Conservation (phyloP, 2,888 invertebrate species). For the Sinohyriopsis cumingii region DNA sequence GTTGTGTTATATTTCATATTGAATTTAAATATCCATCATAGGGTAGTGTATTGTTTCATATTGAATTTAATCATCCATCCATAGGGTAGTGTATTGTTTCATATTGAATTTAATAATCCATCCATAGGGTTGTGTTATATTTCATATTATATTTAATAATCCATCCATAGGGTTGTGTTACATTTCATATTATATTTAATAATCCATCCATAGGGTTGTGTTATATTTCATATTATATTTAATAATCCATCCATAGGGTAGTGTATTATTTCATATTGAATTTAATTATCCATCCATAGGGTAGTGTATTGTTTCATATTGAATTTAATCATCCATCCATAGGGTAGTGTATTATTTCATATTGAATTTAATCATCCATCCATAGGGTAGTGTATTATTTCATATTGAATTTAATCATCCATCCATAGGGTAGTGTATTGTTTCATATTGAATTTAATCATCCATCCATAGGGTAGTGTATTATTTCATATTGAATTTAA, state of each 20-base stretch:
- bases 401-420: conserved; percentile 76
- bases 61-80: conserved; percentile 79
- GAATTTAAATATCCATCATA: conserved; percentile 79
- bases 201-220: conserved; percentile 83
- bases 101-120: conserved; percentile 74
- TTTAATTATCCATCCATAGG: conserved; percentile 80
- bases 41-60: conserved; percentile 73
- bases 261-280: conserved; percentile 10
- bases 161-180: conserved; percentile 81
- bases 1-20: conserved; percentile 71
- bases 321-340: conserved; percentile 81
- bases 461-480: conserved; percentile 81
- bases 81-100: conserved; percentile 76
- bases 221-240: no score
- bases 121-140: conserved; percentile 78
- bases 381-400: conserved; percentile 76
- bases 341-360: conserved; percentile 73
- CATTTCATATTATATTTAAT: no score
- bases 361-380: conserved; percentile 79
- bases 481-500: no score
- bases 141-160: conserved; percentile 68
- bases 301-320: conserved; percentile 71
- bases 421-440: conserved; percentile 78
- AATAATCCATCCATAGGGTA: conserved; percentile 83
- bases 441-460: conserved; percentile 73